phyloP scores from a whole-genome alignment of 2,113 vertebrate species.

The mouse (Mus musculus) region DNA sequence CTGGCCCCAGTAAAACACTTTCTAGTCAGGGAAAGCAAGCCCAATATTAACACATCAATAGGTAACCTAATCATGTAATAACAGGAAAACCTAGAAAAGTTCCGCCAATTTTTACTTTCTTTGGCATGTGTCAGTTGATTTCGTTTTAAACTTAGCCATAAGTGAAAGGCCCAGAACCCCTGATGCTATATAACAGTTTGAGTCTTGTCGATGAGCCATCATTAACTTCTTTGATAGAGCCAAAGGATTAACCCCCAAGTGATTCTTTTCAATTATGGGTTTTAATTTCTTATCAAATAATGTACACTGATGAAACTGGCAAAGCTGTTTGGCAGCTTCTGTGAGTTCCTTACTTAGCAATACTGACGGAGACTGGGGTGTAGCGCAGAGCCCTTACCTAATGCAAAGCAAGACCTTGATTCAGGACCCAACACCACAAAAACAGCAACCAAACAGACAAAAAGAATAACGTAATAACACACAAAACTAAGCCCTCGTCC shows the following conservation, averaged over 20 bases:
- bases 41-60: neutral
- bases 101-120: constrained; percentile 25
- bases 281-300: constrained; percentile 46
- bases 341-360: neutral
- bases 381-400: neutral
- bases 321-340: neutral
- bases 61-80: constrained; percentile 31
- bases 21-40: constrained; percentile 27
- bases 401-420: neutral
- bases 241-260: neutral
- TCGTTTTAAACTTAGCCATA: neutral
- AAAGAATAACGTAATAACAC: neutral
- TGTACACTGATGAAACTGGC: neutral
- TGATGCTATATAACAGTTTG: neutral
- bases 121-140: neutral
- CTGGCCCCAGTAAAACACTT: neutral
- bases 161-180: neutral
- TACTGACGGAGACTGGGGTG: neutral
- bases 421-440: neutral
- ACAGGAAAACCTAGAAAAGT: constrained; percentile 6
- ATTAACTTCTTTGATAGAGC: neutral
- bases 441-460: neutral
- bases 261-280: neutral
- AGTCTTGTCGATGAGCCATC: neutral
- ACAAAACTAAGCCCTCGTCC: neutral